A percentile compares a stretch with the other conserved stretches of the same genome.
Conservation (phyloP, 2,888 invertebrate species). For the Aporophyla lueneburgensis region DNA sequence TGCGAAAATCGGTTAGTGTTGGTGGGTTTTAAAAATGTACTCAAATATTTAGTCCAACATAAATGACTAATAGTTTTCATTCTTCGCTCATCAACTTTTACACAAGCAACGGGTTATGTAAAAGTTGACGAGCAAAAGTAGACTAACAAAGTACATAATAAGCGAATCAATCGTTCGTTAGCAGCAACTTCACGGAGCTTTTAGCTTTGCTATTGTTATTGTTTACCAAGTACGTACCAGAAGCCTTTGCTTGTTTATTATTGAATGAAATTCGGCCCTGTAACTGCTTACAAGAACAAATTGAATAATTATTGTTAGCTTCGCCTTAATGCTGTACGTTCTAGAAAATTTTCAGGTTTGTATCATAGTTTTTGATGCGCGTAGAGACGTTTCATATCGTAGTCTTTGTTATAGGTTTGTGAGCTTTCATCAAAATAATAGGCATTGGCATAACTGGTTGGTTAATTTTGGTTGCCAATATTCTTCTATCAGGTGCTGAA, state of each 20-base stretch:
- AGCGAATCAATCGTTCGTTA: conserved; percentile 70
- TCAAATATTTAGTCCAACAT: not conserved
- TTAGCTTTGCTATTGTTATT: conserved; percentile 74
- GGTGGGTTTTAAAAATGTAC: not conserved
- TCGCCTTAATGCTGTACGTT: conserved; percentile 20
- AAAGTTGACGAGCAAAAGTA: not conserved
- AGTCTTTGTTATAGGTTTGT: too few species aligned
- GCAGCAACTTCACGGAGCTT: conserved; percentile 64
- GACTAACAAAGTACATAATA: conserved; percentile 56
- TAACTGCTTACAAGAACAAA: conserved; percentile 67
- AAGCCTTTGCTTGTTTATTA: conserved; percentile 76
- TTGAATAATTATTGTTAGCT: conserved; percentile 66
- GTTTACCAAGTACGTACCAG: conserved; percentile 74
- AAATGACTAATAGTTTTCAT: not conserved
- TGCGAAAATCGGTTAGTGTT: not conserved
- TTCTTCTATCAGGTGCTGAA: too few species aligned
- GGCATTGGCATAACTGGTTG: not conserved
- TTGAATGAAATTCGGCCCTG: conserved; percentile 71
- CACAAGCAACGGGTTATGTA: not conserved
- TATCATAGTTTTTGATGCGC: not conserved
- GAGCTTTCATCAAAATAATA: not conserved
- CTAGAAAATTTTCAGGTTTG: not conserved
- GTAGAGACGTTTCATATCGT: not conserved
- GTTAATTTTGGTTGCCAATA: too few species aligned
- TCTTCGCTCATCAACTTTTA: not conserved